These are phyloP conservation scores for Protaetia brevitarsis DNA, from an alignment of 1,140 invertebrate species.

Conservation along the genomic window DNA sequence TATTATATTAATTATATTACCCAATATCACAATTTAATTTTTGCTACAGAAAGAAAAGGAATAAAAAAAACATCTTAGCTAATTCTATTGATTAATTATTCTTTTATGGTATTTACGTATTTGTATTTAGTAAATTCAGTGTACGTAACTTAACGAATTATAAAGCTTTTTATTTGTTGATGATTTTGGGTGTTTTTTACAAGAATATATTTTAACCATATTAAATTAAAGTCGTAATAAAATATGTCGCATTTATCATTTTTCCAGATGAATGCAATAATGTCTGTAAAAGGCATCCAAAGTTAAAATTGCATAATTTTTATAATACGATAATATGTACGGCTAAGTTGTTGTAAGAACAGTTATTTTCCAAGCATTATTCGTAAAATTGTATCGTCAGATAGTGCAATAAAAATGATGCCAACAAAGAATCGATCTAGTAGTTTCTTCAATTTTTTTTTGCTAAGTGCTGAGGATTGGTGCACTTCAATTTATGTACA, in stretches of 20 bases:
- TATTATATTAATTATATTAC: background rate
- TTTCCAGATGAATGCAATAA: background rate
- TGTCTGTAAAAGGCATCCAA: conserved; percentile 34
- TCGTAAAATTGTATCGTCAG: conserved; percentile 34
- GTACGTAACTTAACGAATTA: conserved; percentile 19
- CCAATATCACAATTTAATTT: background rate
- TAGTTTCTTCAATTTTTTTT: conserved; percentile 30
- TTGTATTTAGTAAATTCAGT: conserved; percentile 21
- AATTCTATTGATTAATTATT: conserved; percentile 21
- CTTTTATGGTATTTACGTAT: conserved; percentile 19
- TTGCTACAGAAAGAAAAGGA: background rate
- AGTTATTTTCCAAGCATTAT: conserved; percentile 50
- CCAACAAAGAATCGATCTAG: conserved; percentile 35
- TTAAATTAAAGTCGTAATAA: background rate
- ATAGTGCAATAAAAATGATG: conserved; percentile 45
- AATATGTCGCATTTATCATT: no score
- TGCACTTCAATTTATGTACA: conserved; percentile 50
- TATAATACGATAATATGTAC: conserved; percentile 9
- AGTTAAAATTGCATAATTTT: conserved; percentile 26
- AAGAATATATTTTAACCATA: background rate
- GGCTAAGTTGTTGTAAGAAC: conserved; percentile 46
- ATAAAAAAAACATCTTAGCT: conserved; percentile 21
- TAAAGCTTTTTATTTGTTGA: conserved; percentile 15
- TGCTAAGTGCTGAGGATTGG: conserved; percentile 48
- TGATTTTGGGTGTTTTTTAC: conserved; percentile 35